Percentiles rank a stretch among this genome's conserved stretches.
Conservation (phyloP, 2,888 invertebrate genomes). For the Aporophyla nigra region DNA sequence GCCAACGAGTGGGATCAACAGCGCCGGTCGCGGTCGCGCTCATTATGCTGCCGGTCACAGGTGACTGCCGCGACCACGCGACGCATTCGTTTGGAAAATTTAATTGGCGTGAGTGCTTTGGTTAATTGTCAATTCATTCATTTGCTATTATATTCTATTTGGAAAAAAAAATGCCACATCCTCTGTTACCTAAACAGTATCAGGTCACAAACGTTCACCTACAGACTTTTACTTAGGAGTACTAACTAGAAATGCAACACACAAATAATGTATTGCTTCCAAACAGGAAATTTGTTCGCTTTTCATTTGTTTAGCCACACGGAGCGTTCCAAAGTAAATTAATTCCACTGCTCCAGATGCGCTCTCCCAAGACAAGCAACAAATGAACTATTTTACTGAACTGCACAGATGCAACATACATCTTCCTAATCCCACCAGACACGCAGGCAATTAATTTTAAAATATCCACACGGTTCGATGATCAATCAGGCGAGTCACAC, state of each 20-base stretch:
- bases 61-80: neutral
- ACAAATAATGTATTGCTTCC: slow-evolving; percentile 11
- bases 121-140: neutral
- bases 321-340: slow-evolving; percentile 18
- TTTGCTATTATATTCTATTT: neutral
- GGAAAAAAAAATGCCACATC: neutral
- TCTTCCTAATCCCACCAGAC: slow-evolving; percentile 43
- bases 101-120: slow-evolving; percentile 1
- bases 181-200: neutral
- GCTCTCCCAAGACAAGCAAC: slow-evolving; percentile 34
- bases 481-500: slow-evolving; percentile 59
- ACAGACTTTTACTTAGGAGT: neutral
- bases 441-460: slow-evolving; percentile 60
- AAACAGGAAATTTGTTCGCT: slow-evolving; percentile 15
- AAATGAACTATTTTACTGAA: slow-evolving; percentile 45
- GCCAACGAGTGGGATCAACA: slow-evolving; percentile 26
- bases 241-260: neutral
- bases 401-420: slow-evolving; percentile 34
- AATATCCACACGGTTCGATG: slow-evolving; percentile 53
- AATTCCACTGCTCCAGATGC: slow-evolving; percentile 25
- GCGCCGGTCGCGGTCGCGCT: slow-evolving; percentile 36
- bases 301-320: slow-evolving; percentile 17
- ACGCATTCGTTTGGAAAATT: slow-evolving; percentile 10
- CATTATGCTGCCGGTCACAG: slow-evolving; percentile 23
- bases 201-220: neutral